Base-by-base conservation (phyloP, 1,140 invertebrate species). In the Calycopis cecrops region DNA sequence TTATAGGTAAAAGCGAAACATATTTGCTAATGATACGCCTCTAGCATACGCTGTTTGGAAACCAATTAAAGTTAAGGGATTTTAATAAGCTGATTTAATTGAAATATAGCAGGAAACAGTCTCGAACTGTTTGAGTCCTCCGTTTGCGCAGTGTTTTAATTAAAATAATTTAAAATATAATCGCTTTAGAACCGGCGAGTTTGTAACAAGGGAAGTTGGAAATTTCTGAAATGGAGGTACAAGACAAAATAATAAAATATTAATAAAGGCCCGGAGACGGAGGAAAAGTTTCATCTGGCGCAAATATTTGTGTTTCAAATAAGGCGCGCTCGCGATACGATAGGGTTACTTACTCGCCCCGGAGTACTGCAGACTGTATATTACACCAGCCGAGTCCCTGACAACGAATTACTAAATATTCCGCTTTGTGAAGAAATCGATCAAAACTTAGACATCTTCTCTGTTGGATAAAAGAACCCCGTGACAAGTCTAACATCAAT, bases 161-260 rank as follows among this genome's bases (percentile, higher is more conserved):
- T 86, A 86, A 86, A 86, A 84, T 81, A 74, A 86, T 86, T 84
- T 86, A 77, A 85, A 86, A 86, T 82, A 86, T 86, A 86, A 86
- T 86, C 83, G 83, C 81, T 85, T 84, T 83, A 85, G 70, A 79
- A 68, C 69, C 54, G 64, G 63, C 21, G 73, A 77, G 70, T 80
- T 72, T 59, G 69, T 80, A 85, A 80, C 77, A 78, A 81, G 83
- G 78, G 79, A 83, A 85, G 83, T 86, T 86, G 70, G 56, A 68
- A 83, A 67, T 76, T 80, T 79, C 64, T 72, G 79, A 73, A 81
- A 82, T 67, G 71, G 71, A 73, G 76, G 69, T 76, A 80, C 76
- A 82, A 86, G 79, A 86, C 83, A 86, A 83, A 86, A 86, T 86
- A 86, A 86, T 86, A 86, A 86, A 86, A 86, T 86, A 86, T 86